Percentiles rank a stretch among this genome's conserved stretches.
Evolutionary conservation across 2,888 invertebrate species (phyloP).

Genomic region (Altica lythri): DNA sequence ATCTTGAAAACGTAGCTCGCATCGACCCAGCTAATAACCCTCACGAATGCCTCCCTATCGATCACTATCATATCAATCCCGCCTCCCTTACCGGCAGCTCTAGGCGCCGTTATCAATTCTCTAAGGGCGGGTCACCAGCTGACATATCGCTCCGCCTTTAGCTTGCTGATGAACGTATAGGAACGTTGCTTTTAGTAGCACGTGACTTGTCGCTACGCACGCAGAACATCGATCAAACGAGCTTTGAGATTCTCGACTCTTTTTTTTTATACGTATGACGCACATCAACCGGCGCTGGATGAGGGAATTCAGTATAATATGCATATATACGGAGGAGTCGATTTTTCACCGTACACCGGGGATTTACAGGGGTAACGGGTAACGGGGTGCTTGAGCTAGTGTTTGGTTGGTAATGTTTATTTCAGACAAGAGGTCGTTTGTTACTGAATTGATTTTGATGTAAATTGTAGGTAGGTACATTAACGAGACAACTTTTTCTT

Average conservation of each 20-base stretch:
- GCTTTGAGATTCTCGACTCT: constrained; percentile 1
- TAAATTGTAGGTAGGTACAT: no score
- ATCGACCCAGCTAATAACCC: constrained; percentile 15
- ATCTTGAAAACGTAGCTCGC: constrained; percentile 9
- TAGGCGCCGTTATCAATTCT: constrained; percentile 25
- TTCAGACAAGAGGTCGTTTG: constrained; percentile 2
- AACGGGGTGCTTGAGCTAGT: neutral
- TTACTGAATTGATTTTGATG: neutral
- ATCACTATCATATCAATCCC: constrained; percentile 8
- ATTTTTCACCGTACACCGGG: neutral
- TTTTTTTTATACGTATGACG: constrained; percentile 12
- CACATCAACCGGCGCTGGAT: constrained; percentile 2
- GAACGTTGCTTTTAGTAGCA: constrained; percentile 1
- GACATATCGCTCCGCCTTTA: constrained; percentile 14
- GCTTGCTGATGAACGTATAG: constrained; percentile 1
- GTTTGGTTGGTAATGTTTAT: neutral
- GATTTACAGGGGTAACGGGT: neutral
- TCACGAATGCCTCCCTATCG: constrained; percentile 12
- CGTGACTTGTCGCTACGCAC: constrained; percentile 11
- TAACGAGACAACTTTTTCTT: no score
- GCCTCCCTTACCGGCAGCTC: constrained; percentile 15
- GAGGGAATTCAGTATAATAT: neutral
- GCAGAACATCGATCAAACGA: constrained; percentile 14
- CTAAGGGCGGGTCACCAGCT: constrained; percentile 31
- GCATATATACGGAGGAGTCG: constrained; percentile 6